Evolutionary conservation across 2,888 invertebrate species (phyloP).

Genomic region (Polyommatus icarus): DNA sequence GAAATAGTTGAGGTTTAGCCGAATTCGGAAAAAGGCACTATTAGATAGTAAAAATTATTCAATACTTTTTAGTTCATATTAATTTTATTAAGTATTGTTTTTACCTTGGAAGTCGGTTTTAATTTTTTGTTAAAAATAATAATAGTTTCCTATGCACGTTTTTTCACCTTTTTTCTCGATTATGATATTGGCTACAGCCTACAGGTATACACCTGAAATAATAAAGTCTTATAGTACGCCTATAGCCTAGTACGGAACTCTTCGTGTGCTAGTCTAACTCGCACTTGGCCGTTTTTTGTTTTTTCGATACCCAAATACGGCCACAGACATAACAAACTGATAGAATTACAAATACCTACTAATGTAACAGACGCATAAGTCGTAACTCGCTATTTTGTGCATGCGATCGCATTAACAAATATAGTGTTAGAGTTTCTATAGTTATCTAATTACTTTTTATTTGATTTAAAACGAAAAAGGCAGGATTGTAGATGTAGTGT

Average conservation of each 20-base stretch:
- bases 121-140: too few relatives aligned
- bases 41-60: too few relatives aligned
- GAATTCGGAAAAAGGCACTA: too few relatives aligned
- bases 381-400: slow-evolving; percentile 5
- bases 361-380: neutral
- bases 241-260: neutral
- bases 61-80: too few relatives aligned
- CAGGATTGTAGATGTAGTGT: neutral
- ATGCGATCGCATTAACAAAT: neutral
- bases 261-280: neutral
- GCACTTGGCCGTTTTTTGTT: neutral
- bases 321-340: neutral
- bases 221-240: too few relatives aligned
- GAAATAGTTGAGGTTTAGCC: too few relatives aligned
- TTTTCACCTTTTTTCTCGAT: too few relatives aligned
- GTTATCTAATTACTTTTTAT: slow-evolving; percentile 10
- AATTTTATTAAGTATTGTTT: too few relatives aligned
- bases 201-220: too few relatives aligned
- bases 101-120: too few relatives aligned
- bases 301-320: neutral
- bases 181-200: too few relatives aligned
- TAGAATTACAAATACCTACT: slow-evolving; percentile 19
- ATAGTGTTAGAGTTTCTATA: neutral
- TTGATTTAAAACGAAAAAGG: slow-evolving; percentile 2
- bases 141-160: too few relatives aligned